Evolutionary conservation across 1,140 invertebrate genomes (phyloP), one percentile per base, ranked within the genome.

Genomic region (Vanessa tameamea): DNA sequence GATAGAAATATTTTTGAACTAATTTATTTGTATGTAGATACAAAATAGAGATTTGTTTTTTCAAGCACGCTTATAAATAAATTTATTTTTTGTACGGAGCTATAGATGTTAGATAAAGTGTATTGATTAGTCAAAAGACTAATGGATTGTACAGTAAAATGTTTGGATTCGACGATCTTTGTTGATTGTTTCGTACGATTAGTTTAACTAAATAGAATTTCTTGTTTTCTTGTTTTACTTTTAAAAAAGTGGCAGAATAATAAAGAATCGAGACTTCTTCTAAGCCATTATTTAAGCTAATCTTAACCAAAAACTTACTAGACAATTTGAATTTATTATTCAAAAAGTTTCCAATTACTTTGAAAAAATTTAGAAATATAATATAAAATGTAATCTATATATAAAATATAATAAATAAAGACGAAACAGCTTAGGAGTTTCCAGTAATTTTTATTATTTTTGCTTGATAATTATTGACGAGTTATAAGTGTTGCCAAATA

Each of bases 121-220:
- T 65, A 73, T 53, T 73, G 71, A 73, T 73, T 73, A 67, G 55
- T 51, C 47, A 57, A 66, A 43, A 66, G 70, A 73, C 71, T 73
- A 73, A 73, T 73, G 71, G 71, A 73, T 61, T 47, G 55, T 31
- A 55, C 23, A 47, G 63, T 61, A 53, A 73, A 73, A 73, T 73
- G 70, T 72, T 72, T 72, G 71, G 53, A 67, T 73, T 37, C 64
- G 64, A 53, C 64, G 47, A 47, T 66, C 70, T 72, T 57, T 47
- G 63, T 64, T 48, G 50, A 72, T 72, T 72, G 70, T 72, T 72
- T 72, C 55, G 26, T 68, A 68, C 31, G 15, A 53, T 53, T 53
- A 16, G 37, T 43, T 11, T 43, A 43, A 9, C 6, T 43, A 43
- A 43, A 43, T 11, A 43, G 7, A 9, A 9, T 43, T 43, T 43